Evolutionary conservation across 1,140 invertebrate species (phyloP), one percentile per base, ranked within the genome.

Genomic region (Eumaeus atala): DNA sequence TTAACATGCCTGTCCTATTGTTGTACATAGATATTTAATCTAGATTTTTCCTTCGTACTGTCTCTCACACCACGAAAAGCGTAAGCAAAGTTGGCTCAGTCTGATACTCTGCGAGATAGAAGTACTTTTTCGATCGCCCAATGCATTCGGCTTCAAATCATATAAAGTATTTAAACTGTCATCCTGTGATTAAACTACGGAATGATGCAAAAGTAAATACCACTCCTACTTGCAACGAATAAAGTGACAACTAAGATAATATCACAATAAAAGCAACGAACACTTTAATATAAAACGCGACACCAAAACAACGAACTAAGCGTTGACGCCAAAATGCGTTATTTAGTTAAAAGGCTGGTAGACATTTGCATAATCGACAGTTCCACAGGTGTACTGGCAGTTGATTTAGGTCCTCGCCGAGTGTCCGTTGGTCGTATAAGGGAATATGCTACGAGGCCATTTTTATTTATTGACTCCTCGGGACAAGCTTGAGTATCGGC

Each of bases 351-450:
- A 81, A 78, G 77, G 62, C 64, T 54, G 61, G 58, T 51, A 56
- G 56, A 55, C 51, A 83, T 86, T 86, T 81, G 77, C 80, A 86
- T 86, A 86, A 84, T 86, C 77, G 78, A 84, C 74, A 70, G 77
- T 73, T 78, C 68, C 66, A 81, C 80, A 83, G 80, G 80, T 84
- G 79, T 74, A 73, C 70, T 74, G 77, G 72, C 78, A 81, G 75
- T 62, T 84, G 82, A 85, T 83, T 85, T 85, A 85, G 74, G 73
- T 70, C 59, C 66, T 54, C 61, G 64, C 61, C 58, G 62, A 62
- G 59, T 77, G 75, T 79, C 78, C 40, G 61, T 62, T n/a, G n/a
- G n/a, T 62, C 76, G 63, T 80, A 80, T 76, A 84, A 76, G 80
- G 78, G 58, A 74, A 77, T 80, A 81, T 75, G 67, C 70, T 62